Base-by-base conservation (phyloP, 37 sponge, comb jelly and placozoan genomes). In the Axinella damicornis region DNA sequence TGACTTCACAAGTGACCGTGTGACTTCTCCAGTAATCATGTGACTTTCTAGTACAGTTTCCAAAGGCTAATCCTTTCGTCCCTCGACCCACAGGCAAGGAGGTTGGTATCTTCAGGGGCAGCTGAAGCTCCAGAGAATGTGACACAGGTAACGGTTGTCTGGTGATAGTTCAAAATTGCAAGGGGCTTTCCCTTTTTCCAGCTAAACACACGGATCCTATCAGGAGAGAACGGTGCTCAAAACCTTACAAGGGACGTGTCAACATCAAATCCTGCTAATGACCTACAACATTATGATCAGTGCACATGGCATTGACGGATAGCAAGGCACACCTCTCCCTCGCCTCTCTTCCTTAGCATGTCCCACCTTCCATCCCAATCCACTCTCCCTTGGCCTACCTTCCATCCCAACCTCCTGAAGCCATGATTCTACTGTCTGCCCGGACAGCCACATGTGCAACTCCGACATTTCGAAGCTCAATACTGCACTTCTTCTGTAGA, bases 361-460 rank as follows among this genome's bases (percentile, higher is more conserved):
- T 46, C 46, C 46, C 46, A 46, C 46, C 46, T 46, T 46, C n/a
- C n/a, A n/a, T n/a, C n/a, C n/a, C n/a, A n/a, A 57, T 57, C 18
- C 58, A n/a, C n/a, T n/a, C n/a, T n/a, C n/a, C n/a, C n/a, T n/a
- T n/a, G n/a, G n/a, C 68, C 58, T 55, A 89, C 94, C 92, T 83
- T 1, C 85, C 85, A 53, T 94, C 95, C 95, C 95, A 94, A 0
- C 95, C 92, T 28, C 92, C 95, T 31, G 85, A 40, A 19, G 83
- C 85, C 32, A 94, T 53, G 21, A 94, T 90, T 64, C 53, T 87
- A 31, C 83, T 59, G 69, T 91, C 95, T 28, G 21, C 28, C 74
- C 95, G 54, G 38, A 94, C 71, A 15, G 65, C 69, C 33, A 94
- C 79, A 65, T 77, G 65, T 33, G 81, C 41, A 20, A 84, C 69